These are phyloP conservation scores for Heliopora coerulea DNA, from an alignment of 92 coral and sea anemone species.

Conservation along the genomic window DNA sequence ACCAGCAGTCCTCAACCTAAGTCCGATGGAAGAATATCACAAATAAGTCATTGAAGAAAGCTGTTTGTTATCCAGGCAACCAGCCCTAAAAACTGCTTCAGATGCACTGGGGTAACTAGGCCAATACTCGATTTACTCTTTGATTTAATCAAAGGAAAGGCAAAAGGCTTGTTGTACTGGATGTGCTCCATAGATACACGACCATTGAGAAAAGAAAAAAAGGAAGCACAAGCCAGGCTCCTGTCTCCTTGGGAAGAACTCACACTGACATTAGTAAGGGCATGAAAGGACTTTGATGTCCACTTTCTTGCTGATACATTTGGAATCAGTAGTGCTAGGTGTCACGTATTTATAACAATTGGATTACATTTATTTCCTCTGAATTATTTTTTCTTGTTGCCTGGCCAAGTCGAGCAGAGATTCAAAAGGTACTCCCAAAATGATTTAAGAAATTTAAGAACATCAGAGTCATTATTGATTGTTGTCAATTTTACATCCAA, in stretches of 20 bases:
- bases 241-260: constrained; percentile 38
- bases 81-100: constrained; percentile 27
- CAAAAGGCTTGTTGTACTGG: constrained; percentile 21
- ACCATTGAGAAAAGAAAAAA: constrained; percentile 7
- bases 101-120: constrained; percentile 31
- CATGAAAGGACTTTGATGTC: constrained; percentile 64
- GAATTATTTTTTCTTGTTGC: constrained; percentile 65
- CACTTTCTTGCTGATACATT: constrained; percentile 56
- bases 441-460: constrained; percentile 52
- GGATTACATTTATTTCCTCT: constrained; percentile 61
- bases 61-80: constrained; percentile 31
- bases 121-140: constrained; percentile 39
- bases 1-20: no score
- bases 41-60: constrained; percentile 1
- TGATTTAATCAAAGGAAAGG: constrained; percentile 11
- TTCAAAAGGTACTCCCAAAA: constrained; percentile 49
- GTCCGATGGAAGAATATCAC: neutral
- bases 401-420: constrained; percentile 59
- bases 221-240: constrained; percentile 1
- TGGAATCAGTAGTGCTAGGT: constrained; percentile 24
- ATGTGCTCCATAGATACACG: constrained; percentile 11
- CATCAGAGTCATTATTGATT: constrained; percentile 56
- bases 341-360: constrained; percentile 57
- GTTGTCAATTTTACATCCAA: constrained; percentile 58
- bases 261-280: constrained; percentile 44